Base-by-base conservation (phyloP, 2,888 invertebrate species). In the Catocala fraxini region DNA sequence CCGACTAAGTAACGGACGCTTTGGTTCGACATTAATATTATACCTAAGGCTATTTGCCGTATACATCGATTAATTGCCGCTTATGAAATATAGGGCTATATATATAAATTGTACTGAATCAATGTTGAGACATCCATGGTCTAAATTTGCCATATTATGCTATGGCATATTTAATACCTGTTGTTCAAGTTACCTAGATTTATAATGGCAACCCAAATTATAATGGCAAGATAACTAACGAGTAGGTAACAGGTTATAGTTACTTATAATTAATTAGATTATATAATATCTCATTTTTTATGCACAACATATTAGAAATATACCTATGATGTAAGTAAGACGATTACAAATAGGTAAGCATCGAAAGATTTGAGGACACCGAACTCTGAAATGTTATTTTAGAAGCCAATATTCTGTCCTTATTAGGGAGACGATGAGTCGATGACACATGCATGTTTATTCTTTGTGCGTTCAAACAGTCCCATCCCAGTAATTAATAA, bases 1-100 rank as follows among this genome's bases (percentile, higher is more conserved):
- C 15, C 33, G 59, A 73, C 35, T 42, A 42, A 58, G 39, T 58
- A 71, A 68, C 70, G 65, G 67, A 43, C 43, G n/a, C 34, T 63
- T 73, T 63, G 33, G 35, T 59, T 71, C 55, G 56, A 64, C 53
- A 56, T 63, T 65, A 57, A 58, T 39, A 59, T 52, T 39, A 39
- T 39, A 9, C 6, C 35, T 39, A 6, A 9, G 35, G 35, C 35
- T 39, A 39, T 39, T 39, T 39, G 35, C 6, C 9, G 6, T 39
- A 39, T 6, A 39, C 4, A 39, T 6, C 35, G 35, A 7, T 39
- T 6, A 6, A 9, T 9, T 39, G 1, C 35, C 35, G 35, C 35
- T 39, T 39, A 39, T 9, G 9, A 39, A 39, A 39, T 9, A 39
- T 39, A 39, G 6, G 35, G 25, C n/a, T n/a, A n/a, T n/a, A n/a